phyloP scores from a whole-genome alignment of 1,140 invertebrate species.

The Augochlora pura region DNA sequence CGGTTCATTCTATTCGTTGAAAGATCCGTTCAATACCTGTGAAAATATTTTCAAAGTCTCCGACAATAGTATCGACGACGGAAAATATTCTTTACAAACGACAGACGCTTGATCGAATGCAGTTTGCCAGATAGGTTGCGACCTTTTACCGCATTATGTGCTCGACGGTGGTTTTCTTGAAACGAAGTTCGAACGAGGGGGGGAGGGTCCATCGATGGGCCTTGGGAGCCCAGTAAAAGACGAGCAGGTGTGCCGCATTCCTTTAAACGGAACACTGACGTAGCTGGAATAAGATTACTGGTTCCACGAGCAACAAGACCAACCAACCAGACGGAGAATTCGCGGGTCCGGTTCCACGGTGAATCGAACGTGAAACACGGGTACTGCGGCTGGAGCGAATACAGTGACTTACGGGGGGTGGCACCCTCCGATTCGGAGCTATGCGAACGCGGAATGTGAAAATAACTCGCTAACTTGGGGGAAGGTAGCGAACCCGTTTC shows the following conservation, averaged over 20 bases:
- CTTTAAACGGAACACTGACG: constrained; percentile 44
- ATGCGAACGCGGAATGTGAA: too few species aligned
- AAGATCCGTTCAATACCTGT: too few species aligned
- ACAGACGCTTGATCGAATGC: too few species aligned
- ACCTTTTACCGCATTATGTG: too few species aligned
- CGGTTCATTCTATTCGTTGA: too few species aligned
- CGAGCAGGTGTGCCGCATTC: constrained; percentile 57
- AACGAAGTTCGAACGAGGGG: not conserved
- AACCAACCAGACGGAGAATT: constrained; percentile 26
- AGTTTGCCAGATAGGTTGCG: too few species aligned
- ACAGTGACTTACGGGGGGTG: not conserved
- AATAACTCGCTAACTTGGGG: too few species aligned
- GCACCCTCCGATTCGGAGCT: too few species aligned
- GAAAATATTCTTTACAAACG: too few species aligned
- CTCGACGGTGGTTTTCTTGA: not conserved
- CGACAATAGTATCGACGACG: too few species aligned
- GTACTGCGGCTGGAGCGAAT: not conserved
- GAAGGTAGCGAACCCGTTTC: too few species aligned
- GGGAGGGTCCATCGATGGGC: not conserved
- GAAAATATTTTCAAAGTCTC: too few species aligned
- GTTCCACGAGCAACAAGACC: constrained; percentile 6
- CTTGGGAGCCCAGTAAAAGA: constrained; percentile 43
- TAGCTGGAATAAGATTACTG: constrained; percentile 28
- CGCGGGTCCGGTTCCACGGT: not conserved
- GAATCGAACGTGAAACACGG: constrained; percentile 12